phyloP scores from a whole-genome alignment of 2,888 invertebrate genomes.

The Flabesymbios commensalis region DNA sequence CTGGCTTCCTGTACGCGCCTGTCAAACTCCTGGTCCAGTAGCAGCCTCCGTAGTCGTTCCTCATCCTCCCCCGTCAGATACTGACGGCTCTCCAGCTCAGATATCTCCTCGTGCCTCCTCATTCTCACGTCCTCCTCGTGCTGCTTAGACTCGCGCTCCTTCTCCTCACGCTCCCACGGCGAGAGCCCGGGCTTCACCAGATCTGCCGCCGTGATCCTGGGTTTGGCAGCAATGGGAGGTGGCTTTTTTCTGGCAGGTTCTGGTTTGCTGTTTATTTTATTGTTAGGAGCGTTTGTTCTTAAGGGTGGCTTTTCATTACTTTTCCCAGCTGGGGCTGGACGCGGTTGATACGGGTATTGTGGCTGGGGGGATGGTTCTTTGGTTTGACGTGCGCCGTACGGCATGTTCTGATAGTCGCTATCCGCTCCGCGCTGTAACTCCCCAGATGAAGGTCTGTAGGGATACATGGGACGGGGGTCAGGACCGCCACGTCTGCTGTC shows the following conservation, averaged over 20 bases:
- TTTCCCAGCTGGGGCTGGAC: too few species aligned
- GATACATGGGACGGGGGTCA: too few species aligned
- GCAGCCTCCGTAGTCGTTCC: constrained; percentile 64
- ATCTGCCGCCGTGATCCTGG: constrained; percentile 16
- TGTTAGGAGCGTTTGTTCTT: too few species aligned
- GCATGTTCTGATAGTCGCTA: too few species aligned
- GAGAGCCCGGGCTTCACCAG: constrained; percentile 29
- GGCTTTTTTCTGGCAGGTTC: constrained; percentile 10
- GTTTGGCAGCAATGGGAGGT: constrained; percentile 29
- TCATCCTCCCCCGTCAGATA: constrained; percentile 45
- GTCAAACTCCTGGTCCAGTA: constrained; percentile 92
- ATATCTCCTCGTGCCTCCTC: constrained; percentile 42
- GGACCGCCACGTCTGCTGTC: too few species aligned
- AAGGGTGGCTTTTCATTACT: too few species aligned
- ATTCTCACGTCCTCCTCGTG: constrained; percentile 26
- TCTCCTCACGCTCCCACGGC: constrained; percentile 79
- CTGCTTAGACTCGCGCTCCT: constrained; percentile 23
- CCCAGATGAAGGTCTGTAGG: too few species aligned
- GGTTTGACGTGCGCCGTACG: too few species aligned
- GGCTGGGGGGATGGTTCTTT: too few species aligned
- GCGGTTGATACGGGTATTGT: too few species aligned
- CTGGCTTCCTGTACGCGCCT: constrained; percentile 81
- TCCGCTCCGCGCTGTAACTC: too few species aligned
- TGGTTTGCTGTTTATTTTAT: too few species aligned
- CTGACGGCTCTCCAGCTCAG: constrained; percentile 72